Base-by-base conservation (phyloP, 1,140 invertebrate genomes). In the Frieseomelitta varia region DNA sequence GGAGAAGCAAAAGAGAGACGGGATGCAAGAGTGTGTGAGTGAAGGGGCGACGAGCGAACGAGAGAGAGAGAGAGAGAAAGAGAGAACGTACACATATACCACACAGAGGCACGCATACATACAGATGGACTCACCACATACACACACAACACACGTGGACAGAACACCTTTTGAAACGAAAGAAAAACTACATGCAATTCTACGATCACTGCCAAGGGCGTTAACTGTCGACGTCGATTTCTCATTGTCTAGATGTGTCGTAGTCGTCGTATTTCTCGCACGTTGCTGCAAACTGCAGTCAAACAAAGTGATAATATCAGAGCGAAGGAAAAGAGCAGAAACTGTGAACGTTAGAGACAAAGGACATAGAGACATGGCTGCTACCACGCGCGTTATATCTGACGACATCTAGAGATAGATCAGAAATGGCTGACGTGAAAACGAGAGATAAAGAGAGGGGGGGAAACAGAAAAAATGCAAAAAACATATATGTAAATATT, bases 181-280 rank as follows among this genome's bases (percentile, higher is more conserved):
- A 83, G 85, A 69, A 85, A 84, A 87, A 85, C 51, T 87, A 90
- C 77, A 92, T 75, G 91, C 91, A 93, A 92, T 93, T 93, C 87
- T 93, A 93, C 91, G 90, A 93, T 94, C 94, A 94, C 94, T 94
- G 93, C 94, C 94, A 94, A 93, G 88, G 90, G 91, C 91, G 91
- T 93, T 93, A 90, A 90, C 82, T 91, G 87, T 92, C 85, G 89
- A 92, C 90, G 91, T 93, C 88, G 85, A 88, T 93, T 91, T 92
- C 86, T 83, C 91, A 86, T 88, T 93, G 90, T 91, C 86, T 85
- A 84, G 72, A 87, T 72, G 76, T 85, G 61, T 78, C 51, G 76
- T 85, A 86, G 83, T 88, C 81, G 86, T 87, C 81, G 83, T 89
- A 79, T 79, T 91, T 87, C 85, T 84, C 84, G 63, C 65, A 81